A percentile compares a stretch with the other conserved stretches of the same genome.
Evolutionary conservation across 2,113 vertebrate genomes (phyloP).

Genomic region (Australoheros scitulus): DNA sequence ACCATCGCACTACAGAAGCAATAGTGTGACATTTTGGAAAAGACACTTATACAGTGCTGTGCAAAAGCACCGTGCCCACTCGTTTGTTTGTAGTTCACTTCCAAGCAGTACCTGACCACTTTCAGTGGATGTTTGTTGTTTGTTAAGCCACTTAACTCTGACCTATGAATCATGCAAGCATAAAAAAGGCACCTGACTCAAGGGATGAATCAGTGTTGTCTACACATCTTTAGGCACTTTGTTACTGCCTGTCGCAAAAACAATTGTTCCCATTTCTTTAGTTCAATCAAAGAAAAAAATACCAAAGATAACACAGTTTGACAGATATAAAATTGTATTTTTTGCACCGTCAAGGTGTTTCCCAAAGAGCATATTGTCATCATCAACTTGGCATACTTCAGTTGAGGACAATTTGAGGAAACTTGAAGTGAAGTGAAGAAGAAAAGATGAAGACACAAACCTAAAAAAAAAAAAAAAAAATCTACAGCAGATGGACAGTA

Average conservation of each 20-base stretch:
- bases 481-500: neutral
- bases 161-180: neutral
- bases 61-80: neutral
- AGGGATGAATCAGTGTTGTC: neutral
- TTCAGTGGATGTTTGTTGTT: neutral
- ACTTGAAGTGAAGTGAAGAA: neutral
- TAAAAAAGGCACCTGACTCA: neutral
- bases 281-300: rapidly evolving
- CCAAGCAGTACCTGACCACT: neutral
- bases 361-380: neutral
- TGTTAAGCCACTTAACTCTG: neutral
- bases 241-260: neutral
- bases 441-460: neutral
- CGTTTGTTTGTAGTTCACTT: neutral
- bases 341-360: neutral
- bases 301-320: neutral
- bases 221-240: neutral
- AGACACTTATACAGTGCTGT: neutral
- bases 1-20: neutral
- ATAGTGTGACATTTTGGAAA: neutral
- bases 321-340: neutral
- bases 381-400: neutral
- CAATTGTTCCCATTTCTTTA: neutral
- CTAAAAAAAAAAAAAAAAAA: neutral
- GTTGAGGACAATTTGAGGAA: neutral